phyloP scores from a whole-genome alignment of 2,797 vertebrate species.

The Ataeniobius toweri region DNA sequence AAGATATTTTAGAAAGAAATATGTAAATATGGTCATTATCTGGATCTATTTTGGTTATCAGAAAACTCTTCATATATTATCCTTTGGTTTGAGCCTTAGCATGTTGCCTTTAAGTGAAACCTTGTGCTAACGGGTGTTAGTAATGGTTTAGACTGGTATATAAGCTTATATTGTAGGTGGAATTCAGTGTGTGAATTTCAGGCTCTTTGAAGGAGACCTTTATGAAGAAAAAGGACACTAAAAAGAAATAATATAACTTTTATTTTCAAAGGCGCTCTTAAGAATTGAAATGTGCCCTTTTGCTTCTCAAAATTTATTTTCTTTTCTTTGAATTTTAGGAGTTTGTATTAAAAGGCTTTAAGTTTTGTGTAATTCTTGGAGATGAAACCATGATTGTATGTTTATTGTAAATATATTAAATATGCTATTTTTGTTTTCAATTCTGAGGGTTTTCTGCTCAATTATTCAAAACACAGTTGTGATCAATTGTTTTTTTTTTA shows the following conservation, averaged over 20 bases:
- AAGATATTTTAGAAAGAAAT: constrained; percentile 27
- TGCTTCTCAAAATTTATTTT: constrained; percentile 58
- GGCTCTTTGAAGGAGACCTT: constrained; percentile 53
- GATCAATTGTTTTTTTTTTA: background rate
- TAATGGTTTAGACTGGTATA: constrained; percentile 54
- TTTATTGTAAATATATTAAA: constrained; percentile 82
- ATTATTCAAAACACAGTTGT: background rate
- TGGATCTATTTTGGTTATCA: constrained; percentile 21
- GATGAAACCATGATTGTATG: constrained; percentile 79
- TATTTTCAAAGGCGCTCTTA: constrained; percentile 63
- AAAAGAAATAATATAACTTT: constrained; percentile 68
- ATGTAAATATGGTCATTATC: constrained; percentile 45
- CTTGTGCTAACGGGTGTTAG: constrained; percentile 61
- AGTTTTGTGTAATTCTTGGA: constrained; percentile 74
- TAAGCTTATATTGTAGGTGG: constrained; percentile 46
- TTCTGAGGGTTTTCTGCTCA: constrained; percentile 11
- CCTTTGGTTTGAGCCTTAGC: constrained; percentile 66
- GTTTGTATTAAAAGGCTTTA: constrained; percentile 75
- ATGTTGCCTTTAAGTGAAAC: constrained; percentile 68
- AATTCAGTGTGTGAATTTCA: constrained; percentile 55
- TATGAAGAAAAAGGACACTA: constrained; percentile 56
- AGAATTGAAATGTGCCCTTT: constrained; percentile 57
- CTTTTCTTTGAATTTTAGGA: constrained; percentile 50
- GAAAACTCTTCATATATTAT: constrained; percentile 64
- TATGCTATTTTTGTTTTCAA: constrained; percentile 82